phyloP scores from a whole-genome alignment of 2,113 vertebrate genomes.

The Rhinolophus ferrumequinum region DNA sequence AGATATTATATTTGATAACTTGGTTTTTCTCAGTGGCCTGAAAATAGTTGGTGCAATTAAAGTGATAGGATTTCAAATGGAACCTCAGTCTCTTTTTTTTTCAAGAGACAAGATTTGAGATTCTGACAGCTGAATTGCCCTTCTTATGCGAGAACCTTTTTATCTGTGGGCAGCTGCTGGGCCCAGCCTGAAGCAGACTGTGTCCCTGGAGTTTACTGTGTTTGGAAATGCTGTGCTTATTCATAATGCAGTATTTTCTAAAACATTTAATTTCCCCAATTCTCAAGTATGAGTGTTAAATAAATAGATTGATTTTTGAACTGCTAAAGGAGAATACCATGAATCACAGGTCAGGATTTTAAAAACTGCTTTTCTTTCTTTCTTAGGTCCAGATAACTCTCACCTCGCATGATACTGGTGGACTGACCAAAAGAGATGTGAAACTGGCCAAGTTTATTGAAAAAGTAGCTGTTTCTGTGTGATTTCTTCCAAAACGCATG shows the following conservation, averaged over 20 bases:
- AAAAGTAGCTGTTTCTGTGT: conserved; percentile 87
- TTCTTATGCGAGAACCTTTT: neutral
- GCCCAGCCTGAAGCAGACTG: neutral
- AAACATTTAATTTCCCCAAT: neutral
- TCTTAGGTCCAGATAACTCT: conserved; percentile 96
- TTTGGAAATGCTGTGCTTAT: conserved; percentile 29
- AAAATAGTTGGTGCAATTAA: conserved; percentile 52
- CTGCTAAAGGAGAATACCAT: neutral
- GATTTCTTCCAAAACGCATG: conserved; percentile 54
- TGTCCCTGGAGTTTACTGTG: neutral
- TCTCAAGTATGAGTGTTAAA: conserved; percentile 30
- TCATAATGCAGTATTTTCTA: neutral
- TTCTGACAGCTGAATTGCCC: neutral
- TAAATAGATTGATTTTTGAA: conserved; percentile 1
- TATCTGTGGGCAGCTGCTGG: neutral
- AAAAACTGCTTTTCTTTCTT: conserved; percentile 58
- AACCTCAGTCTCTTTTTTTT: neutral
- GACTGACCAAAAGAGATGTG: conserved; percentile 93
- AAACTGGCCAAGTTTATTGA: conserved; percentile 97
- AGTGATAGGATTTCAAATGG: conserved; percentile 55
- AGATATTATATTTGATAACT: conserved; percentile 46
- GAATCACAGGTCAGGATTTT: conserved; percentile 36
- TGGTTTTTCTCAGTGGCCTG: conserved; percentile 62
- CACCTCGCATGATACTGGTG: conserved; percentile 94
- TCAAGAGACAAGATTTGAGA: neutral